Base-by-base conservation (phyloP, 1,140 invertebrate species). In the Oedothorax gibbosus region DNA sequence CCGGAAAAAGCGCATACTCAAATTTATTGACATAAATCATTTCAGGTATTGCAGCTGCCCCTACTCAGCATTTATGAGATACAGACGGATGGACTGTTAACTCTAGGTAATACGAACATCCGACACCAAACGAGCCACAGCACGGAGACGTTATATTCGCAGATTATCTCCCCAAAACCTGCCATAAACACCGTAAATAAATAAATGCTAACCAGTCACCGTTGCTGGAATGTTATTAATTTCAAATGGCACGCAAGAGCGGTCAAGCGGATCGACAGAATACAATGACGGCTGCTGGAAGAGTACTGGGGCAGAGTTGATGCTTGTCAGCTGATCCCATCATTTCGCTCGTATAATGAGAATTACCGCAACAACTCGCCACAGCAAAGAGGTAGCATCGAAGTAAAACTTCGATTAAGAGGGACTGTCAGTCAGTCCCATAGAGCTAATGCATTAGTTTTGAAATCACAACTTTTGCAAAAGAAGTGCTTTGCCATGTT, bases 161-260 rank as follows among this genome's bases (percentile, higher is more conserved):
- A 35, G 35, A 35, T 35, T 35, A 35, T 35, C 35, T 35, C 35
- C 35, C 35, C 35, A 35, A n/a, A 35, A 75, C 56, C 72, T 75
- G 21, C 35, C 12, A 75, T 57, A 75, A 75, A 75, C 53, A 21
- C 35, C 54, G 54, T 57, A 75, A 75, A 75, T 75, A 75, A 75
- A 75, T 75, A 56, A 75, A 75, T 75, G 72, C 54, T 75, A 75
- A 75, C 72, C 72, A 75, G 54, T 56, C 21, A 75, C 54, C 21
- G 20, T 56, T 75, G 72, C 72, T 51, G 72, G 72, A 75, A 75
- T 75, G 72, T 75, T 75, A 75, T 75, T 75, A 75, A 75, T 75
- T 75, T 75, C 72, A 75, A 57, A 75, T 75, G 72, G 35, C 57
- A 75, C 20, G 72, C 72, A 75, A 75, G 53, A 75, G 53, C 57